phyloP scores from a whole-genome alignment of 2,888 invertebrate genomes.

The Apodemia duryi region DNA sequence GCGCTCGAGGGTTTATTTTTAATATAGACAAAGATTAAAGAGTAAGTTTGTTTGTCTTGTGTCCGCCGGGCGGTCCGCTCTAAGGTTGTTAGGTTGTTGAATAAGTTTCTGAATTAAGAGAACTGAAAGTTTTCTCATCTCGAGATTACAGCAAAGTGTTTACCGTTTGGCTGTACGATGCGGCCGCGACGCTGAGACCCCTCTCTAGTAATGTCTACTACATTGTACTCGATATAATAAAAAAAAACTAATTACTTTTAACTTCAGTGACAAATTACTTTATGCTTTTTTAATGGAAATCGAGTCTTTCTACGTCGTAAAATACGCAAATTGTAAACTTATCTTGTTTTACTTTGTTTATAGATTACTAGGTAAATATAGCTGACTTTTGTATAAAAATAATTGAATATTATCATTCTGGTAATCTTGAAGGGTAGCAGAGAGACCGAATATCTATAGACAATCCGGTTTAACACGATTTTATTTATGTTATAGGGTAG shows the following conservation, averaged over 20 bases:
- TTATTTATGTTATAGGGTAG: no score
- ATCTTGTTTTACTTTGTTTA: not conserved
- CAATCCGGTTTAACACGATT: no score
- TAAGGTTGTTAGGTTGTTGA: conserved; percentile 80
- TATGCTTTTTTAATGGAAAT: conserved; percentile 4
- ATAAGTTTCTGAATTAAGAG: conserved; percentile 81
- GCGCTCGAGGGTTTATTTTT: conserved; percentile 43
- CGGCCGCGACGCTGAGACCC: conserved; percentile 51
- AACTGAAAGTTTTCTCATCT: conserved; percentile 81
- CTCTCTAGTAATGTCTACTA: conserved; percentile 36
- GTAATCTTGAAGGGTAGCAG: no score
- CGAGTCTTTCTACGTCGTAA: conserved; percentile 11
- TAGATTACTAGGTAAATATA: no score
- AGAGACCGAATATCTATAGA: no score
- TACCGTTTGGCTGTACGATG: conserved; percentile 78
- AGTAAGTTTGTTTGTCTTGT: conserved; percentile 73
- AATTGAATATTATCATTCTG: no score
- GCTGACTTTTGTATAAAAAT: no score
- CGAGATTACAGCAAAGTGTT: conserved; percentile 81
- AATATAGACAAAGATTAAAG: conserved; percentile 63
- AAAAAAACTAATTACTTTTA: conserved; percentile 26
- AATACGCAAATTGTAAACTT: not conserved
- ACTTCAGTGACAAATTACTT: conserved; percentile 18
- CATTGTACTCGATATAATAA: conserved; percentile 34
- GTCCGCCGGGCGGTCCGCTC: conserved; percentile 66